phyloP scores from a whole-genome alignment of 2,113 vertebrate genomes.

The Butorides virescens region DNA sequence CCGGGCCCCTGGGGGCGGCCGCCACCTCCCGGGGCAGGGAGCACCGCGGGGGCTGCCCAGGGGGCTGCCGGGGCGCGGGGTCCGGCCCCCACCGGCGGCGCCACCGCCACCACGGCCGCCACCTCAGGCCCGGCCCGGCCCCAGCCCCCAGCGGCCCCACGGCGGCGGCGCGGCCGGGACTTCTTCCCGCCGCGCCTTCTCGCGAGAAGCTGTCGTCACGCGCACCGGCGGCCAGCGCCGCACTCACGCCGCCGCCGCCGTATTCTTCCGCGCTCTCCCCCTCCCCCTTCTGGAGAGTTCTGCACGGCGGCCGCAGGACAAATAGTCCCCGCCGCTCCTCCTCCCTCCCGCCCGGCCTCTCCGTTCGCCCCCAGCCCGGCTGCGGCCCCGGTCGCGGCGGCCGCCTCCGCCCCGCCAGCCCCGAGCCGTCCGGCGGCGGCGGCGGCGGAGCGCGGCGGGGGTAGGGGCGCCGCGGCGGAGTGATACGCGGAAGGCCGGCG shows the following conservation, averaged over 20 bases:
- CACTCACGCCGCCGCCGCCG: background rate
- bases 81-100: too few relatives aligned
- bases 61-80: too few relatives aligned
- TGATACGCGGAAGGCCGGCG: background rate
- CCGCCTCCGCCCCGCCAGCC: background rate
- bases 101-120: too few relatives aligned
- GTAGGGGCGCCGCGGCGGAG: background rate
- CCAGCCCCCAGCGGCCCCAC: background rate
- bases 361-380: background rate
- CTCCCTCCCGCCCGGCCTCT: rapidly evolving
- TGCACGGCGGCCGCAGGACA: background rate
- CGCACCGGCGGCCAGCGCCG: rapidly evolving
- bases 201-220: background rate
- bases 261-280: conserved; percentile 45
- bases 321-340: background rate
- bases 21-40: too few relatives aligned
- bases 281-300: conserved; percentile 60
- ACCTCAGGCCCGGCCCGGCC: too few relatives aligned
- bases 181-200: background rate
- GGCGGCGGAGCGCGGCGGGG: background rate
- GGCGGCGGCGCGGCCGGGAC: background rate
- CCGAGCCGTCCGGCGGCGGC: background rate
- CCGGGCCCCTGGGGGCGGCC: background rate
- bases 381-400: too few relatives aligned
- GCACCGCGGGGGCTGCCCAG: rapidly evolving